Percentiles rank a stretch among this genome's conserved stretches.
Conservation (phyloP, 2,888 invertebrate species). For the Tiliacea citrago region DNA sequence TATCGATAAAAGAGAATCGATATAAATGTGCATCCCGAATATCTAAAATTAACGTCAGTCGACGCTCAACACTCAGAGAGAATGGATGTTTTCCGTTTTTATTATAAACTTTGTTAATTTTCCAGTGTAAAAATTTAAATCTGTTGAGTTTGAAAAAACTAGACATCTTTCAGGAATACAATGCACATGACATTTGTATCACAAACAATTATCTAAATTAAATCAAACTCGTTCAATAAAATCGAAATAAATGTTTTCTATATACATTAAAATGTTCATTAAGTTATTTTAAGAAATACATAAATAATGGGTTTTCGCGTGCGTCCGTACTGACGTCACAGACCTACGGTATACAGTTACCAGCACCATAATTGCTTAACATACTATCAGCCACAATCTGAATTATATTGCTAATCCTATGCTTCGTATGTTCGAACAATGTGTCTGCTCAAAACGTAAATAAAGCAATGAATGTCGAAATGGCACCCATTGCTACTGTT, state of each 20-base stretch:
- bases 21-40: slow-evolving; percentile 70
- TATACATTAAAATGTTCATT: slow-evolving; percentile 40
- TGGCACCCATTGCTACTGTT: too few species aligned
- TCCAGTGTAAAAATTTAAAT: slow-evolving; percentile 7
- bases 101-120: slow-evolving; percentile 33
- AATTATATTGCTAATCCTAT: too few species aligned
- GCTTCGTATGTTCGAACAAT: too few species aligned
- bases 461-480: too few species aligned
- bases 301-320: slow-evolving; percentile 48
- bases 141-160: not conserved
- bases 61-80: slow-evolving; percentile 65
- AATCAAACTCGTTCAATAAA: slow-evolving; percentile 7
- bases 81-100: slow-evolving; percentile 58
- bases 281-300: slow-evolving; percentile 54
- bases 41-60: slow-evolving; percentile 81
- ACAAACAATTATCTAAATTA: not conserved
- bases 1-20: slow-evolving; percentile 71
- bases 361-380: not conserved
- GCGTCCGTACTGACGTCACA: slow-evolving; percentile 56
- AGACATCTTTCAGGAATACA: not conserved
- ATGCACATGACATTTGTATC: not conserved
- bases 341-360: slow-evolving; percentile 50
- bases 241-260: slow-evolving; percentile 13
- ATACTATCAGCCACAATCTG: too few species aligned
- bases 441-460: too few species aligned